Base-by-base conservation (phyloP, 2,797 vertebrate species). In the Rhyacichthys aspro region DNA sequence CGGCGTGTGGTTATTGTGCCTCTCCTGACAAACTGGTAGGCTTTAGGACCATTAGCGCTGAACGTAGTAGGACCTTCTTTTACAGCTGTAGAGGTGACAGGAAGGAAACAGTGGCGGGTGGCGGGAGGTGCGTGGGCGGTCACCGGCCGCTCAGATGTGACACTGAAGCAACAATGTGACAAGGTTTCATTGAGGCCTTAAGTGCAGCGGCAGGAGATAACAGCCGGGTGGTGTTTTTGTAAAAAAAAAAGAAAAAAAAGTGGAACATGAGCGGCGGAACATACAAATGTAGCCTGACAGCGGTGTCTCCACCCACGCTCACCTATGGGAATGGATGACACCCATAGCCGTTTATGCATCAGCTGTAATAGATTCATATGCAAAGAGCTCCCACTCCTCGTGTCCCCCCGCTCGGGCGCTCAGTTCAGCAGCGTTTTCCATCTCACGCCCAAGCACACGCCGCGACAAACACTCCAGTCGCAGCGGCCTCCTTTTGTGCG, bases 401-500 rank as follows among this genome's bases (percentile, higher is more conserved):
- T 56, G 76, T 78, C 80, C 77, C 64, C 65, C 66, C 70, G 47
- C 72, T 71, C 69, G 32, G 57, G 69, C 60, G 7, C 55, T 66
- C 63, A 17, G 12, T 57, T 65, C 69, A 79, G 64, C 81, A 59
- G 69, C 54, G 61, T 41, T 36, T 14, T 52, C 39, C 15, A 59
- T 48, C 75, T 76, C 71, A 65, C 39, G 28, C 73, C 58, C 15
- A 63, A 50, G 72, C 84, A 67, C 63, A 66, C 68, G 59, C 50
- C 36, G 16, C 6, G 1, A 52, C 63, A 39, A 72, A 72, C 72
- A 77, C 76, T 71, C 59, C 58, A 81, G 77, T 74, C 74, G 59
- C 81, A 73, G 77, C 65, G 76, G 73, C 86, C 83, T 85, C 73
- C 80, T 79, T 80, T 71, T 82, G 81, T 83, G 74, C 72, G 78